These are phyloP conservation scores for Rafetus swinhoei DNA, from an alignment of 2,113 vertebrate genomes.

Conservation along the genomic window DNA sequence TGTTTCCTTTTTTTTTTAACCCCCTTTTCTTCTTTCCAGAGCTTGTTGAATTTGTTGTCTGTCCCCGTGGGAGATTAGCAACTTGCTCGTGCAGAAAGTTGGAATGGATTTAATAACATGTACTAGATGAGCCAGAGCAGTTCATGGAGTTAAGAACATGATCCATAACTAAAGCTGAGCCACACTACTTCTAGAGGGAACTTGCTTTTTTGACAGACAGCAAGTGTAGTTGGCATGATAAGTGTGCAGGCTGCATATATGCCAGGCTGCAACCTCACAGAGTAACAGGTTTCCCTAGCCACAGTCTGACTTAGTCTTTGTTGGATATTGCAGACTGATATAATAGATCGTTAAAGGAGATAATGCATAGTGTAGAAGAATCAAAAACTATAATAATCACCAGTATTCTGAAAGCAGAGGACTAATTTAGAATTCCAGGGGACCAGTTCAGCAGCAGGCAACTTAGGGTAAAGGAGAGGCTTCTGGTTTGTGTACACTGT, in stretches of 20 bases:
- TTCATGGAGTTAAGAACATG: neutral
- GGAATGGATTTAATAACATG: conserved; percentile 58
- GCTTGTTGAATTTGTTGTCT: conserved; percentile 50
- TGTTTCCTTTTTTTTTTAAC: neutral
- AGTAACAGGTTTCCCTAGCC: neutral
- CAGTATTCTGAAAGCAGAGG: neutral
- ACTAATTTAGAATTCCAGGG: neutral
- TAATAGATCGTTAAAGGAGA: neutral
- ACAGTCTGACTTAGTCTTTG: neutral
- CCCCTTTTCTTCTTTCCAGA: conserved; percentile 19
- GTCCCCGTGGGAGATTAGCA: conserved; percentile 58
- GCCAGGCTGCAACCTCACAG: neutral
- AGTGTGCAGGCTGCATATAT: neutral
- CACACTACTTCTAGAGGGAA: neutral
- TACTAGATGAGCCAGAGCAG: conserved; percentile 39
- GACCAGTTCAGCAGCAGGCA: neutral
- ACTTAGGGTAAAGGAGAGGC: neutral
- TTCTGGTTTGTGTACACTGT: neutral
- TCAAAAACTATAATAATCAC: neutral
- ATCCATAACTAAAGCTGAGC: neutral
- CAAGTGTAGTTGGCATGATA: neutral
- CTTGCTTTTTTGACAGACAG: neutral
- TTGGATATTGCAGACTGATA: no score
- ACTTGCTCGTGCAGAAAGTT: conserved; percentile 58
- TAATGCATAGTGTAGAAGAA: neutral